Evolutionary conservation across 2,113 vertebrate species (phyloP).

Genomic region (Panthera leo): DNA sequence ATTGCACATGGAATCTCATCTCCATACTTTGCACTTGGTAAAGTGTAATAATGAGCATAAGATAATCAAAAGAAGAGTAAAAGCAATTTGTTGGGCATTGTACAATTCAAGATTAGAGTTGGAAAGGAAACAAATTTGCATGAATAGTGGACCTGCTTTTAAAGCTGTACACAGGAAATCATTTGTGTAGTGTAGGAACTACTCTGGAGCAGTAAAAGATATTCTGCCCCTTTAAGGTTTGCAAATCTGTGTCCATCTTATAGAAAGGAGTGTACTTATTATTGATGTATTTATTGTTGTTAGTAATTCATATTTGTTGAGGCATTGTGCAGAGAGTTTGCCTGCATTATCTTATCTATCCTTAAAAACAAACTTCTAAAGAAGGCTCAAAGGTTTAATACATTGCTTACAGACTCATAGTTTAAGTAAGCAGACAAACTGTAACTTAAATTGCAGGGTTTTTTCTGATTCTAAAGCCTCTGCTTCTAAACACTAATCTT

Average conservation of each 20-base stretch:
- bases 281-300: neutral
- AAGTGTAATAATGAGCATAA: constrained; percentile 84
- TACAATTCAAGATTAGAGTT: constrained; percentile 80
- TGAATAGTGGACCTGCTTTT: constrained; percentile 69
- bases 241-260: neutral
- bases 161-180: constrained; percentile 40
- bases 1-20: constrained; percentile 86
- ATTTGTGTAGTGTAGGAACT: neutral
- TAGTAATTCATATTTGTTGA: constrained; percentile 5
- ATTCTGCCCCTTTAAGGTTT: neutral
- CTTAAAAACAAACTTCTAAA: neutral
- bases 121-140: constrained; percentile 80
- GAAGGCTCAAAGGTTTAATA: neutral
- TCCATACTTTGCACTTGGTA: constrained; percentile 84
- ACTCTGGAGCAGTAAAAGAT: neutral
- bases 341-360: constrained; percentile 21
- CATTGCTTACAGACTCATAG: neutral
- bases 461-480: neutral
- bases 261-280: neutral
- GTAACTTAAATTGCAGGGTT: neutral
- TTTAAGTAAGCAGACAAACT: neutral
- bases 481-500: neutral
- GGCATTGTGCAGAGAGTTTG: neutral
- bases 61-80: constrained; percentile 82
- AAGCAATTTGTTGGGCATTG: constrained; percentile 83